Percentiles rank a stretch among this genome's conserved stretches.
Conservation (phyloP, 2,888 invertebrate genomes). For the Ceraclea dissimilis region DNA sequence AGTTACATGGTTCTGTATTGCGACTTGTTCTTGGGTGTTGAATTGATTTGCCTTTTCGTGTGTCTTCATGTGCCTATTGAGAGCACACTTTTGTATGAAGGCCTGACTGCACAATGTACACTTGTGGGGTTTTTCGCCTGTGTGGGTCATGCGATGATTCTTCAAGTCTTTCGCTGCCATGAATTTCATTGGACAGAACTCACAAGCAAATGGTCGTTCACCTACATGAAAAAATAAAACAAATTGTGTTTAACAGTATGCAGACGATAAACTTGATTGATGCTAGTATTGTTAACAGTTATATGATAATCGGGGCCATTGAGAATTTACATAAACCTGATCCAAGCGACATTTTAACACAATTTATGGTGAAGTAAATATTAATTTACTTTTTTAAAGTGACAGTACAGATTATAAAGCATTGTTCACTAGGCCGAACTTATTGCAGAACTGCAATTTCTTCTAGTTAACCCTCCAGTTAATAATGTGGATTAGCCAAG, state of each 20-base stretch:
- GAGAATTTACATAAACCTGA: too few relatives aligned
- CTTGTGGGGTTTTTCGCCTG: constrained; percentile 85
- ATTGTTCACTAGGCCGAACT: too few relatives aligned
- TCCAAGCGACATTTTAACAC: too few relatives aligned
- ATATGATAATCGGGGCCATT: too few relatives aligned
- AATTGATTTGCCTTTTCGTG: constrained; percentile 68
- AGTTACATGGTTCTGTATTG: neutral
- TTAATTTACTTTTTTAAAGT: too few relatives aligned
- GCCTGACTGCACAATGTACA: constrained; percentile 84
- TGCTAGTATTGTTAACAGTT: too few relatives aligned
- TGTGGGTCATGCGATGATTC: constrained; percentile 86
- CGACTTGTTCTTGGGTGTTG: neutral
- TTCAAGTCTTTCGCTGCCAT: constrained; percentile 88
- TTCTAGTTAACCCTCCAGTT: too few relatives aligned
- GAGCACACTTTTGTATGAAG: constrained; percentile 86
- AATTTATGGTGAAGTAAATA: too few relatives aligned
- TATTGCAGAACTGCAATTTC: too few relatives aligned
- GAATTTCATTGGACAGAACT: constrained; percentile 83
- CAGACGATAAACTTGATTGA: neutral
- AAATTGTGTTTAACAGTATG: constrained; percentile 9
- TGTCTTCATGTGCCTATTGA: constrained; percentile 90
- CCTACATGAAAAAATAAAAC: constrained; percentile 37
- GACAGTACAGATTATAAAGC: too few relatives aligned
- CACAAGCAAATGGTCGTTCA: constrained; percentile 75
- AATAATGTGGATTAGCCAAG: too few relatives aligned